Evolutionary conservation across 1,140 invertebrate species (phyloP), one percentile per base, ranked within the genome.

Genomic region (Dysdera silvatica): DNA sequence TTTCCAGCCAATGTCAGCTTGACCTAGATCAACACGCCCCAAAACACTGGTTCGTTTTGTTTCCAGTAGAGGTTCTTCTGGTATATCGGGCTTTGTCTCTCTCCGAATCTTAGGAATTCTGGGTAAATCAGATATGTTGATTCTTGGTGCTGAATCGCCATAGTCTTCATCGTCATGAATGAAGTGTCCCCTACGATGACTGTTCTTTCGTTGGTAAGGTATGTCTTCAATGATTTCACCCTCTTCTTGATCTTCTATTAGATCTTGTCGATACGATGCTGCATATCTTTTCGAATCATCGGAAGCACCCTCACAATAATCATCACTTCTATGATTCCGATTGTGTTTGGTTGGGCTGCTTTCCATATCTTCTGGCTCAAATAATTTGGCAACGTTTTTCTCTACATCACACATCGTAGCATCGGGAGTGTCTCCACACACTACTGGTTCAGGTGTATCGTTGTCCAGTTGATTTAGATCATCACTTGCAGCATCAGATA

Each of bases 1-100:
- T 69, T 90, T 91, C 78, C 91, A 93, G 18, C 57, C 54, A 8
- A 68, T 66, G 54, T 68, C 67, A 23, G 10, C 29, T 24, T 18
- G 23, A 10, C 58, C 66, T 43, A 52, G 32, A 66, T 68, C 67
- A 24, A 68, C 48, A 32, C 63, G 40, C 29, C 57, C 41, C 37
- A 68, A 58, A 6, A 68, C 67, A 68, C 67, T 65, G 24, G 57
- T 57, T 26, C 67, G 37, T 48, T 68, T 68, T 18, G 16, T 49
- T 31, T 68, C 67, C 37, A 55, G 23, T 26, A 58, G 14, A 31
- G 40, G 26, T 31, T 43, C 32, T 57, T 56, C 54, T 24, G 54
- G 54, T 18, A 61, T 24, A 43, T 52, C 53, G 16, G 51, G 23
- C n/a, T 52, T 48, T 18, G 57, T 53, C 20, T 63, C 53, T n/a